Percentiles rank a stretch among this genome's conserved stretches.
phyloP scores from a whole-genome alignment of 2,113 vertebrate genomes.

The Aix galericulata region DNA sequence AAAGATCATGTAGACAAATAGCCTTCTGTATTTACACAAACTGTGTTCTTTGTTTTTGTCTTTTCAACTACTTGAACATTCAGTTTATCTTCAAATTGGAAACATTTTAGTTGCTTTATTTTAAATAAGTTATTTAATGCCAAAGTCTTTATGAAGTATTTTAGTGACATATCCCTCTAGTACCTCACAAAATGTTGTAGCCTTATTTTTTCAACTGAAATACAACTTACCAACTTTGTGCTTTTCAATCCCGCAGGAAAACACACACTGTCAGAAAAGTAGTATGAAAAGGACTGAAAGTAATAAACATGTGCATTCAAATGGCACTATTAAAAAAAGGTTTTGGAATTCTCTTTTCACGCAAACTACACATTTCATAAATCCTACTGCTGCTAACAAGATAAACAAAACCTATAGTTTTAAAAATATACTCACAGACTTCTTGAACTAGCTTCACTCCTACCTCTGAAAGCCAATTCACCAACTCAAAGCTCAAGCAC shows the following conservation, averaged over 20 bases:
- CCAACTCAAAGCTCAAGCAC: not conserved
- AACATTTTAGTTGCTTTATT: slow-evolving; percentile 14
- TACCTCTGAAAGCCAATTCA: not conserved
- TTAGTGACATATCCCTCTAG: not conserved
- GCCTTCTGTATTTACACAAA: slow-evolving; percentile 33
- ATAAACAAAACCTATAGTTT: not conserved
- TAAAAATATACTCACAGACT: not conserved
- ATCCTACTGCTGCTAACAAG: not conserved
- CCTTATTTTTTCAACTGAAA: not conserved
- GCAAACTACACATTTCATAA: not conserved
- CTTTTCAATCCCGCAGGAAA: not conserved
- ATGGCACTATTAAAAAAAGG: not conserved
- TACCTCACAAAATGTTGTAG: not conserved
- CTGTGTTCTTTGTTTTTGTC: not conserved
- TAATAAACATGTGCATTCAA: not conserved
- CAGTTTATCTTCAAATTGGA: not conserved
- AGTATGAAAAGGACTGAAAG: not conserved
- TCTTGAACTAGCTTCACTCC: not conserved
- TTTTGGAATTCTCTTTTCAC: not conserved
- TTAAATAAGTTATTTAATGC: not conserved
- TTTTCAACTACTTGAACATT: slow-evolving; percentile 26
- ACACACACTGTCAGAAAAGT: not conserved
- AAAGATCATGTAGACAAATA: slow-evolving; percentile 52
- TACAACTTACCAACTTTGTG: not conserved
- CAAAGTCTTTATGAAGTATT: not conserved